A percentile compares a stretch with the other conserved stretches of the same genome.
Conservation (phyloP, 2,888 invertebrate genomes). For the Cantharis rustica region DNA sequence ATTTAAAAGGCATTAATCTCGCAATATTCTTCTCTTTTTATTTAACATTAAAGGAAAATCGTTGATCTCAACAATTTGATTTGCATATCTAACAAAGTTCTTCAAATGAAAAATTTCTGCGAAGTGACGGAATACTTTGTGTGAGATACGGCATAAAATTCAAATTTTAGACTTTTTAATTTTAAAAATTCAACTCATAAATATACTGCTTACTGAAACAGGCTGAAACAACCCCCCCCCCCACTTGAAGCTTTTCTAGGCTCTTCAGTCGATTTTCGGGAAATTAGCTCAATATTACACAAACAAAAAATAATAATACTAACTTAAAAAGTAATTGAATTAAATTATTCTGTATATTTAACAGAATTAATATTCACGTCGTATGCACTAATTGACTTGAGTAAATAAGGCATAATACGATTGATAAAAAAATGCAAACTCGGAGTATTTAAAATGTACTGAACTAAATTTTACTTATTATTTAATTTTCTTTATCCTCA, state of each 20-base stretch:
- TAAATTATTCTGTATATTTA: neutral
- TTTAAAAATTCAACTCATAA: neutral
- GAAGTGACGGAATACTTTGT: neutral
- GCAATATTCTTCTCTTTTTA: neutral
- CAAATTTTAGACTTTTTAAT: neutral
- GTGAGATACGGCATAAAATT: neutral
- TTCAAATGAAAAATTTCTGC: neutral
- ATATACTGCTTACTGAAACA: neutral
- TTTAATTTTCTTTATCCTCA: constrained; percentile 21
- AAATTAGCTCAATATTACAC: no score
- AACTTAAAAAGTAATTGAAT: neutral
- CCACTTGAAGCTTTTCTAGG: no score
- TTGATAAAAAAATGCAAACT: constrained; percentile 3
- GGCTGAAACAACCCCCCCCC: no score
- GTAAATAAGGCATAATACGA: neutral
- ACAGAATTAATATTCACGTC: neutral
- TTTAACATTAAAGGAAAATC: neutral
- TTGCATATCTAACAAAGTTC: neutral
- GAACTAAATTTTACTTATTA: constrained; percentile 21
- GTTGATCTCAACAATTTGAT: neutral
- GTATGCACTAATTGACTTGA: neutral
- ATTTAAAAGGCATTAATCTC: neutral
- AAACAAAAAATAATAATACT: no score
- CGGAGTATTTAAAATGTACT: constrained; percentile 11
- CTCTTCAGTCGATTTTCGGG: no score